phyloP scores from a whole-genome alignment of 2,113 vertebrate species.

The Zingel zingel region DNA sequence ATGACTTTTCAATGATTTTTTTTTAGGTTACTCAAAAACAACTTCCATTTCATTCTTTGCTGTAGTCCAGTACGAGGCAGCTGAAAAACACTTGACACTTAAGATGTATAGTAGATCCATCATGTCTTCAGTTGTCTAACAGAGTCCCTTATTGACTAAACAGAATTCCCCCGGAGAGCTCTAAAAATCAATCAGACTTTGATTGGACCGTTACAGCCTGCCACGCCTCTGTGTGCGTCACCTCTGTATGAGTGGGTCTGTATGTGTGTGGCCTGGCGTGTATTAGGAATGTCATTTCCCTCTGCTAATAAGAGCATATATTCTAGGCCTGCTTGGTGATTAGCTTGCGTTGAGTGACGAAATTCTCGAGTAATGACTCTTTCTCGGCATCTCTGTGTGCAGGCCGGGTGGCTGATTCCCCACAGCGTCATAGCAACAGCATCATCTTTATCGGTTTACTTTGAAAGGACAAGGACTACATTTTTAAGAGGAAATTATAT shows the following conservation, averaged over 20 bases:
- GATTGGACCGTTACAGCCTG: constrained; percentile 67
- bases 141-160: constrained; percentile 74
- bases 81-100: constrained; percentile 43
- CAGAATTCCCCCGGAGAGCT: constrained; percentile 64
- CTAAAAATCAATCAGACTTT: constrained; percentile 77
- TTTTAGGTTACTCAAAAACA: not conserved
- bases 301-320: constrained; percentile 16
- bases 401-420: not conserved
- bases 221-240: constrained; percentile 60
- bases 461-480: not conserved
- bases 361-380: constrained; percentile 43
- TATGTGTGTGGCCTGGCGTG: constrained; percentile 15
- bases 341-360: constrained; percentile 43
- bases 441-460: not conserved
- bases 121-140: constrained; percentile 78
- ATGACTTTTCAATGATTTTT: not conserved
- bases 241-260: constrained; percentile 20
- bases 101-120: constrained; percentile 68
- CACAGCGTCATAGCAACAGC: not conserved
- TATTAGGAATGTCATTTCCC: constrained; percentile 31
- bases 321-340: constrained; percentile 23
- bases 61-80: constrained; percentile 13
- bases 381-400: not conserved
- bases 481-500: not conserved
- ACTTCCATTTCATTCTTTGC: not conserved